Evolutionary conservation across 2,797 vertebrate species (phyloP), one percentile per base, ranked within the genome.

Genomic region (Glyptemys insculpta): DNA sequence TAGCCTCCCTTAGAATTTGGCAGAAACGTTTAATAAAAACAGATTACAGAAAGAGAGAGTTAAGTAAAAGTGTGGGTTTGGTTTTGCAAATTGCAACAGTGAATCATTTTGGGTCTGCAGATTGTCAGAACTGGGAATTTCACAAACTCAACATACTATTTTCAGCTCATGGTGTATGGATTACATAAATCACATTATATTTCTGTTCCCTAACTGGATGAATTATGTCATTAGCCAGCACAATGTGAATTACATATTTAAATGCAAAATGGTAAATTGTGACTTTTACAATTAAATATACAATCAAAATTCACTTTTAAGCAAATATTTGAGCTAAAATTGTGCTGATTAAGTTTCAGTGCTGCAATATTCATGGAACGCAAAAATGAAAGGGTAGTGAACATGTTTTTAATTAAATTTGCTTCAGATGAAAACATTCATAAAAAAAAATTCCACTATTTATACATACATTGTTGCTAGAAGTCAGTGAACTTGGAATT

Each of bases 41-140:
- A 37, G 68, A 72, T 54, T 62, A 53, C 62, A 0, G 0, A 74
- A 29, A 85, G 76, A 87, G 6, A 86, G 88, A 1, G 49, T 31
- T 19, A 27, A 81, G 21, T 37, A 11, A 95, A 83, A 87, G 50
- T 15, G 3, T 1, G 54, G 80, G 53, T 90, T 87, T 65, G 27
- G 91, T 91, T 93, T 90, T 25, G 53, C 31, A 56, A 89, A 92
- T 88, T 83, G 91, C 68, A 85, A 12, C 59, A 81, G 74, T 72
- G 12, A 11, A 1, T 12, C 41, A 79, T 25, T 91, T 91, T n/a
- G 16, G 41, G 80, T 59, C 81, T 68, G 81, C n/a, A 23, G 16
- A 0, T 2, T 18, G 79, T 53, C 83, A 81, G 79, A n/a, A 0
- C 1, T 76, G 47, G 79, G 86, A 91, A 89, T 65, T 50, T 16